Evolutionary conservation across 2,888 invertebrate species (phyloP).

Genomic region (Cremastinae sp.): DNA sequence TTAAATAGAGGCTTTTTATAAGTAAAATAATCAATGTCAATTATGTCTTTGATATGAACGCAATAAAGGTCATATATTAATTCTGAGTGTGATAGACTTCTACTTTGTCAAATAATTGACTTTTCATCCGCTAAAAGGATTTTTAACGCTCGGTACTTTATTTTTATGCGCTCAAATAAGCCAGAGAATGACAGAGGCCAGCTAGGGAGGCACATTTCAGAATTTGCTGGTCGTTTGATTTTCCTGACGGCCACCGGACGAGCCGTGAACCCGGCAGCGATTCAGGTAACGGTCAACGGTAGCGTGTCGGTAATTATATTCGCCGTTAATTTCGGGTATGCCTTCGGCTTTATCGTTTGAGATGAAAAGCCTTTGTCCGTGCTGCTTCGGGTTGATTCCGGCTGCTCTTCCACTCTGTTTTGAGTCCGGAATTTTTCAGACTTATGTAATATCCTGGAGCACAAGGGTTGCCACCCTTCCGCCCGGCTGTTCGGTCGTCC

Average conservation of each 20-base stretch:
- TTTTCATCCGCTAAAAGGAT: too few relatives aligned
- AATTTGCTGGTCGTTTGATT: constrained; percentile 61
- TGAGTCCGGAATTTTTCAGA: constrained; percentile 75
- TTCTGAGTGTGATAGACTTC: too few relatives aligned
- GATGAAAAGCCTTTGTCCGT: constrained; percentile 75
- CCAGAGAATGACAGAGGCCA: constrained; percentile 1
- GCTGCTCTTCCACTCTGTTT: constrained; percentile 72
- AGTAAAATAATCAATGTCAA: too few relatives aligned
- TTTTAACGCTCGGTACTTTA: background rate
- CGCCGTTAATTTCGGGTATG: constrained; percentile 75
- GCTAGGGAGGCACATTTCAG: constrained; percentile 27
- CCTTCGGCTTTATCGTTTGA: constrained; percentile 77
- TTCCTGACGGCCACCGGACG: constrained; percentile 50
- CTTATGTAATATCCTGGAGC: constrained; percentile 78
- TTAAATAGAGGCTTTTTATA: too few relatives aligned
- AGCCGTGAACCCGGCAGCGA: constrained; percentile 39
- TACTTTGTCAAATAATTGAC: too few relatives aligned
- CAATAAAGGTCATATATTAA: too few relatives aligned
- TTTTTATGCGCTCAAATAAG: constrained; percentile 4
- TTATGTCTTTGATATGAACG: too few relatives aligned
- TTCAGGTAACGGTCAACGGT: constrained; percentile 46
- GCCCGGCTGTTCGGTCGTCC: constrained; percentile 46
- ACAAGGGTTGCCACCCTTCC: constrained; percentile 56
- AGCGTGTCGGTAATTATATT: constrained; percentile 71
- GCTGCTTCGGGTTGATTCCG: constrained; percentile 46